Evolutionary conservation across 2,888 invertebrate genomes (phyloP).

Genomic region (Xestia rhomboidea): DNA sequence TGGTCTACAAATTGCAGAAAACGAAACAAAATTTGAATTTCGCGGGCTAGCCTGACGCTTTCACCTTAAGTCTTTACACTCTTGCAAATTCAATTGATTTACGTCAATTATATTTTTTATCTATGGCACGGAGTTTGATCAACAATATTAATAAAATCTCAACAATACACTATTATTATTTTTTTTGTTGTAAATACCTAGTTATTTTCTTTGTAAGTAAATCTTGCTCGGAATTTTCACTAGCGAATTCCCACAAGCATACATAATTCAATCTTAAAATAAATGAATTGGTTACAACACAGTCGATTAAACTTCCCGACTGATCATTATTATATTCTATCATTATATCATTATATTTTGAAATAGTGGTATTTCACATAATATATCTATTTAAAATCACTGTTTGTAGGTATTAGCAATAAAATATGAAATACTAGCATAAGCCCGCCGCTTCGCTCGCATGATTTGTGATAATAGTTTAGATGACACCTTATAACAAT

Average conservation of each 20-base stretch:
- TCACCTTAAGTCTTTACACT: background rate
- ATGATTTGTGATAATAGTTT: too few species aligned
- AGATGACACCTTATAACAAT: too few species aligned
- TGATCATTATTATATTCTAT: too few species aligned
- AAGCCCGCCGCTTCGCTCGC: too few species aligned
- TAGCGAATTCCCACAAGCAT: background rate
- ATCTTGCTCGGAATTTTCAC: background rate
- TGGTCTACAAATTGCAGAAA: too few species aligned
- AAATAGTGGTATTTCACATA: background rate
- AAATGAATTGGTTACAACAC: conserved; percentile 23
- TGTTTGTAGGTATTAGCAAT: background rate
- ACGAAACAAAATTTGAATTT: too few species aligned
- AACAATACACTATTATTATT: background rate
- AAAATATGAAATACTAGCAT: background rate
- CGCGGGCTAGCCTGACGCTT: too few species aligned
- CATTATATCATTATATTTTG: conserved; percentile 1
- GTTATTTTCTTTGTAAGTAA: background rate
- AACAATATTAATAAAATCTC: background rate
- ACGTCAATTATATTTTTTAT: background rate
- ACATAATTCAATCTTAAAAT: background rate
- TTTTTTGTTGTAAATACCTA: background rate
- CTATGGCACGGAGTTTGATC: background rate
- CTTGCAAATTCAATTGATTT: background rate
- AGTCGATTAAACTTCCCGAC: conserved; percentile 3
- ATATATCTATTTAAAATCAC: background rate